These are phyloP conservation scores for Tetropium fuscum DNA, from an alignment of 2,888 invertebrate species.

Conservation along the genomic window DNA sequence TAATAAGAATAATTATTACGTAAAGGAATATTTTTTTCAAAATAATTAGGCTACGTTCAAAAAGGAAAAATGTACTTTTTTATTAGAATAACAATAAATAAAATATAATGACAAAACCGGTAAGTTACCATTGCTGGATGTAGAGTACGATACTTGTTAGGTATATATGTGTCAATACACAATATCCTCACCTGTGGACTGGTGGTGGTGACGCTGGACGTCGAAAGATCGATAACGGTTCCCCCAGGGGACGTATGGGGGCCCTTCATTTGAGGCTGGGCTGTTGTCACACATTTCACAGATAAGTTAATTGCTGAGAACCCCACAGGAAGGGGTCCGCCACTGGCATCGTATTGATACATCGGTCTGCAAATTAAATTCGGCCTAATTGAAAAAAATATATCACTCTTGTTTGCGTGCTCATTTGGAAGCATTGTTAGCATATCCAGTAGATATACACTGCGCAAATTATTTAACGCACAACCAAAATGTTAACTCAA, in stretches of 20 bases:
- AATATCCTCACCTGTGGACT: slow-evolving; percentile 80
- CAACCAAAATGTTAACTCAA: too few species aligned
- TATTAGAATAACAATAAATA: too few species aligned
- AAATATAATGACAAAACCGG: too few species aligned
- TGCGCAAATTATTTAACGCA: too few species aligned
- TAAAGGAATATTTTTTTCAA: too few species aligned
- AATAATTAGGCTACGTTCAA: too few species aligned
- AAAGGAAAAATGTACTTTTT: too few species aligned
- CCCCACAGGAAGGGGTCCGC: slow-evolving; percentile 78
- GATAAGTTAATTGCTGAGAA: slow-evolving; percentile 87
- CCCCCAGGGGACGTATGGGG: slow-evolving; percentile 81
- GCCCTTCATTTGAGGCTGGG: slow-evolving; percentile 74
- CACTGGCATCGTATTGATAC: slow-evolving; percentile 84
- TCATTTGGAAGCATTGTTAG: not conserved
- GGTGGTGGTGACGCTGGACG: slow-evolving; percentile 85
- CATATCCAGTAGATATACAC: not conserved
- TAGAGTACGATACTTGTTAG: too few species aligned
- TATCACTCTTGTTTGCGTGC: slow-evolving; percentile 18
- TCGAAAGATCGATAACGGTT: slow-evolving; percentile 88
- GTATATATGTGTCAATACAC: not conserved
- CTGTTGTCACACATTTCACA: slow-evolving; percentile 85
- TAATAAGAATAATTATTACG: too few species aligned
- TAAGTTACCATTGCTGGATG: too few species aligned
- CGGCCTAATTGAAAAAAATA: slow-evolving; percentile 34
- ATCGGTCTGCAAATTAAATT: slow-evolving; percentile 72